Conservation (phyloP, 2,888 invertebrate genomes). For the Phalangium opilio region DNA sequence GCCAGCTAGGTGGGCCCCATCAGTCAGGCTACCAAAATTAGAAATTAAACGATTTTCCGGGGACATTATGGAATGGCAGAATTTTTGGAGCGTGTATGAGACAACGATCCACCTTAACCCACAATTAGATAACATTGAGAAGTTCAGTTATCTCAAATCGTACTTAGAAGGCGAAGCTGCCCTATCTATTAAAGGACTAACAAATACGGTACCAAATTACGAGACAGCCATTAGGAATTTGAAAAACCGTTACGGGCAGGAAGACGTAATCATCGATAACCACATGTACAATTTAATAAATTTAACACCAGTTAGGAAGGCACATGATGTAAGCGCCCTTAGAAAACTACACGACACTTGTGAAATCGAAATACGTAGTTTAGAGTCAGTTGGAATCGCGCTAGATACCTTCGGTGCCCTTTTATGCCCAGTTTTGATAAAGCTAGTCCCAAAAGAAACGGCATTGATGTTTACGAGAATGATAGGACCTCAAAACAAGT, state of each 20-base stretch:
- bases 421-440: too few relatives aligned
- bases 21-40: conserved; percentile 1
- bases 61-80: not conserved
- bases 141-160: conserved; percentile 5
- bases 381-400: not conserved
- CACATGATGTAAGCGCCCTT: not conserved
- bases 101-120: conserved; percentile 1
- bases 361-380: not conserved
- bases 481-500: too few relatives aligned
- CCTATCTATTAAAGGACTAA: not conserved
- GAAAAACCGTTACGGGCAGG: conserved; percentile 2
- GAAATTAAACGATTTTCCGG: conserved; percentile 1
- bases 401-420: not conserved
- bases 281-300: conserved; percentile 2
- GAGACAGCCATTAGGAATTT: not conserved
- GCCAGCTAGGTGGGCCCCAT: too few relatives aligned
- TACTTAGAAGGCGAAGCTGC: not conserved
- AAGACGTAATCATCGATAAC: not conserved
- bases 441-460: too few relatives aligned
- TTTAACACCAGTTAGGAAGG: not conserved
- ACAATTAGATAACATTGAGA: conserved; percentile 2
- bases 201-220: conserved; percentile 1
- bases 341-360: conserved; percentile 4
- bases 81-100: conserved; percentile 4
- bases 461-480: too few relatives aligned